phyloP scores from a whole-genome alignment of 2,888 invertebrate genomes.

The Halictus ligatus region DNA sequence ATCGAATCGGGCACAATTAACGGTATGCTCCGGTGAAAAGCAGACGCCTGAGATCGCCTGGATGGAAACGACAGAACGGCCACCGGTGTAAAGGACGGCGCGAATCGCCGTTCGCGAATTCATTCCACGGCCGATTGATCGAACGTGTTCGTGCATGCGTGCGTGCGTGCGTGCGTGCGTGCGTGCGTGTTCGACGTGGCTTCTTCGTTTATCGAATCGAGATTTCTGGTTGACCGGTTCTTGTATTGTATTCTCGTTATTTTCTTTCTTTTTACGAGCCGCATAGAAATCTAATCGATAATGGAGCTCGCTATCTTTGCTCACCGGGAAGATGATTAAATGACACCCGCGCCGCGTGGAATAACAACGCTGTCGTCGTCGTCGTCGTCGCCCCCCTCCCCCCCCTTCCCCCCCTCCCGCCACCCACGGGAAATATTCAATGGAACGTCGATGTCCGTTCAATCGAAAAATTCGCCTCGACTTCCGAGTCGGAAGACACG shows the following conservation, averaged over 20 bases:
- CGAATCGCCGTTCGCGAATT: slow-evolving; percentile 22
- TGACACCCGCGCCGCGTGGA: not conserved
- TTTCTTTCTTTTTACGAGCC: not conserved
- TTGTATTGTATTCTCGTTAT: not conserved
- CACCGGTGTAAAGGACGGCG: no score
- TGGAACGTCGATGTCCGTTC: not conserved
- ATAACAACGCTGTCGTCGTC: not conserved
- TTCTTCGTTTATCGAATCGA: not conserved
- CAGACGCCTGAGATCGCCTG: slow-evolving; percentile 34
- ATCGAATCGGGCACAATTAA: slow-evolving; percentile 65
- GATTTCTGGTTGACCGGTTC: not conserved
- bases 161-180: not conserved
- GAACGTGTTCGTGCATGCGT: not conserved
- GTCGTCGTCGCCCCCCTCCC: not conserved
- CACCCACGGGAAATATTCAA: not conserved
- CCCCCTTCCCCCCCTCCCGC: no score
- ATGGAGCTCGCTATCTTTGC: not conserved
- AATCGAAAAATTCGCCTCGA: slow-evolving; percentile 1
- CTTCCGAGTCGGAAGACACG: slow-evolving; percentile 12
- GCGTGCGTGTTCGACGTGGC: not conserved
- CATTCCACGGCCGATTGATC: slow-evolving; percentile 38
- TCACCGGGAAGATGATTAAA: not conserved
- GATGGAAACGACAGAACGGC: slow-evolving; percentile 53
- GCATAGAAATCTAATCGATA: slow-evolving; percentile 2
- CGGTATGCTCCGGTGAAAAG: slow-evolving; percentile 53